These are phyloP conservation scores for Amphiura filiformis DNA, from an alignment of 35 echinoderm and acorn worm genomes.

Conservation along the genomic window DNA sequence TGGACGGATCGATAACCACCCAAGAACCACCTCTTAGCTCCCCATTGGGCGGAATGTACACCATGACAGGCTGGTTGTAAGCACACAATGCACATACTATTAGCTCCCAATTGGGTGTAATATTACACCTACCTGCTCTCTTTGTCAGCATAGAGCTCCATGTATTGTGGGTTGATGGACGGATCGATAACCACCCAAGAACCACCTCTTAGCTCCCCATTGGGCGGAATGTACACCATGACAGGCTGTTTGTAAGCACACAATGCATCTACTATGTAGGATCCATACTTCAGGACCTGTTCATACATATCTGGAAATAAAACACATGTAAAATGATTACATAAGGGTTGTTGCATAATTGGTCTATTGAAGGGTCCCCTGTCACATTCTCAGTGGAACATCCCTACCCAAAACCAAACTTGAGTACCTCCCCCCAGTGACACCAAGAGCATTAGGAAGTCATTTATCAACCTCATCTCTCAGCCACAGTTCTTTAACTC, in stretches of 20 bases:
- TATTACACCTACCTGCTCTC: conserved; percentile 69
- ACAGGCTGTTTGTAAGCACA: conserved; percentile 89
- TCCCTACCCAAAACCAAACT: too few relatives aligned
- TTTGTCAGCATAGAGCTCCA: conserved; percentile 97
- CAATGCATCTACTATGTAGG: conserved; percentile 94
- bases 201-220: conserved; percentile 87
- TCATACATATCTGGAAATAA: conserved; percentile 92
- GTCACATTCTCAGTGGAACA: too few relatives aligned
- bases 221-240: conserved; percentile 95
- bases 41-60: conserved; percentile 93
- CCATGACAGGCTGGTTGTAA: conserved; percentile 92
- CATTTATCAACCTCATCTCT: too few relatives aligned
- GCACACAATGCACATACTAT: conserved; percentile 82
- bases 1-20: conserved; percentile 96
- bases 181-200: conserved; percentile 98
- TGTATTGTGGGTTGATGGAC: conserved; percentile 86
- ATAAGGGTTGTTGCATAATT: too few relatives aligned
- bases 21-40: conserved; percentile 96
- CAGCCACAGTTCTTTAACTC: too few relatives aligned
- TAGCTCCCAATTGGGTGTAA: not conserved
- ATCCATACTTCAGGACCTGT: conserved; percentile 95
- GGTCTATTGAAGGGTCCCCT: too few relatives aligned
- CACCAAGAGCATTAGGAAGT: too few relatives aligned
- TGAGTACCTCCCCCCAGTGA: too few relatives aligned
- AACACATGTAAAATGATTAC: not conserved